phyloP scores from a whole-genome alignment of 2,888 invertebrate species.

The Chrysina gloriosa region DNA sequence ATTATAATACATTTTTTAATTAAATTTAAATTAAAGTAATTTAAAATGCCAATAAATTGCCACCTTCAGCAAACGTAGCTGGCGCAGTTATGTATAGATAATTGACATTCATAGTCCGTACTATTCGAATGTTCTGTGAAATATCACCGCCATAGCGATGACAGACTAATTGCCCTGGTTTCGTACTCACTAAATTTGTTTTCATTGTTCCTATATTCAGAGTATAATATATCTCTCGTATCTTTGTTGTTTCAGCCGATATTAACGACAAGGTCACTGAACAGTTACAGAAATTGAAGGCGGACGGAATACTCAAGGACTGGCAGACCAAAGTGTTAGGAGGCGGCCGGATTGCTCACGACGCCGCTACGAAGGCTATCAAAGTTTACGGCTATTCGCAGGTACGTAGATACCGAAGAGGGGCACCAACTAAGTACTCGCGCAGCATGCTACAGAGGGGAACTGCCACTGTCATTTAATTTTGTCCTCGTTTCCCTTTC shows the following conservation, averaged over 20 bases:
- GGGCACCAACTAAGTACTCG: constrained; percentile 61
- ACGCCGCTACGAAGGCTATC: constrained; percentile 79
- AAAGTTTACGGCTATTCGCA: constrained; percentile 94
- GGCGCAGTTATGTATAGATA: background rate
- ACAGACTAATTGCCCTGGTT: background rate
- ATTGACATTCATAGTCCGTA: background rate
- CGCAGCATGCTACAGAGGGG: background rate
- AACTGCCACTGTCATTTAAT: background rate
- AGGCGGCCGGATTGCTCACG: constrained; percentile 92
- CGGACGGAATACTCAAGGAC: constrained; percentile 69
- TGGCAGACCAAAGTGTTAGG: constrained; percentile 80
- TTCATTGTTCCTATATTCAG: background rate
- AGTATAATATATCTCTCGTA: background rate
- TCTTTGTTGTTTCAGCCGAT: constrained; percentile 72
- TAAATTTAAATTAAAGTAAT: no score
- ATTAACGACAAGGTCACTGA: constrained; percentile 76
- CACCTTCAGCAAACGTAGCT: constrained; percentile 3
- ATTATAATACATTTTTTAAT: no score
- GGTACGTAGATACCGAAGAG: constrained; percentile 68
- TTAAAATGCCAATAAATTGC: background rate
- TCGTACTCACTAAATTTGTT: constrained; percentile 5
- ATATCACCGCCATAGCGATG: background rate
- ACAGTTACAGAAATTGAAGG: constrained; percentile 64
- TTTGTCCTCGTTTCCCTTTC: background rate
- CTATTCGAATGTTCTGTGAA: constrained; percentile 5